Evolutionary conservation across 23 tunicate genomes (phyloP), one percentile per base, ranked within the genome.

Genomic region (Halocynthia aurantium): DNA sequence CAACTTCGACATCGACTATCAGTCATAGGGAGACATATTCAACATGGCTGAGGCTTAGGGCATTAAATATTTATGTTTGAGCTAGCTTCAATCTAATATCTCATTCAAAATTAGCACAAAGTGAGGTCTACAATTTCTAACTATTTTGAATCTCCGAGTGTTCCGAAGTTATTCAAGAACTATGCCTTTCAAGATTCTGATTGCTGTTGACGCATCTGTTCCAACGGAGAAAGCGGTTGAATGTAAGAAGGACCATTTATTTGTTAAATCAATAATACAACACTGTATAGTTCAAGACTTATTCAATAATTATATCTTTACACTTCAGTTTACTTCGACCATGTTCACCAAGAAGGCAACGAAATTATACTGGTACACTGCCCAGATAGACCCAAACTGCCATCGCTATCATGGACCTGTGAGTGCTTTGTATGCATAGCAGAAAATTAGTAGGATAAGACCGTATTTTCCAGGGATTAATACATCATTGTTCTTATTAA

Each of bases 401-500:
- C 87, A 10, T 76, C 87, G 8, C 77, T 84, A 49, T 84, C 87
- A 40, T 50, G 80, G 53, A 68, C 75, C 57, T 20, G 87, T 84
- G 77, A 84, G 76, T 58, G 63, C 17, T 58, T 58, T 58, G 63
- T n/a, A n/a, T n/a, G 63, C 63, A 15, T 15, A 58, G 17, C 44
- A 4, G 44, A 31, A 31, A 31, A 31, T 31, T 31, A 31, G 1
- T 31, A 31, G 17, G 4, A 58, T 58, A n/a, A 58, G 4, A 58
- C 63, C 63, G 15, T 58, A 58, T 58, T 58, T 58, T 1, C 63
- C 17, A 58, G 4, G 15, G n/a, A 58, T 31, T 0, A 31, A 31
- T 0, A 31, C 22, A 67, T 67, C 72, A 67, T 67, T 67, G 22
- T 17, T 40, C 72, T 15, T 17, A 18, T 60, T 60, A 60, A 15